Evolutionary conservation across 2,888 invertebrate species (phyloP).

Genomic region (Trissonchulus latispiculum): DNA sequence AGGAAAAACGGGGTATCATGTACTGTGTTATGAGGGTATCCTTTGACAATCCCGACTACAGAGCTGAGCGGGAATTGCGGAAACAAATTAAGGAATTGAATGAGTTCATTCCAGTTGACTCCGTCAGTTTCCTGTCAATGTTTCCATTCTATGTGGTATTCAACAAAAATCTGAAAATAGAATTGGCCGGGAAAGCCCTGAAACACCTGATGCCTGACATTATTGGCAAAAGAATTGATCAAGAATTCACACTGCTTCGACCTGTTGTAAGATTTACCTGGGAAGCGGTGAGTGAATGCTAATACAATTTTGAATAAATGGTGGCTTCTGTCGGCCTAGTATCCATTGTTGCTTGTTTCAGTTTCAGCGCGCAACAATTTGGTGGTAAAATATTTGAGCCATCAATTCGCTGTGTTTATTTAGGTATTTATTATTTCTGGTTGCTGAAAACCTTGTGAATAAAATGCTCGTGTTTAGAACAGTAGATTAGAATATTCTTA

Average conservation of each 20-base stretch:
- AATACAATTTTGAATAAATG: too few relatives aligned
- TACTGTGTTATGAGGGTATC: conserved; percentile 58
- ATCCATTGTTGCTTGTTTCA: too few relatives aligned
- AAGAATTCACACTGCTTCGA: conserved; percentile 64
- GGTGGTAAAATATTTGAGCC: too few relatives aligned
- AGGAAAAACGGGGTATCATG: conserved; percentile 31
- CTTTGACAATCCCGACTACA: conserved; percentile 74
- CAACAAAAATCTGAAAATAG: conserved; percentile 60
- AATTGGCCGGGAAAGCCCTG: conserved; percentile 63
- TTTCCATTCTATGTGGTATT: conserved; percentile 79
- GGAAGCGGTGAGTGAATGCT: conserved; percentile 65
- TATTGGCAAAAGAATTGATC: conserved; percentile 58
- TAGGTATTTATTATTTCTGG: too few relatives aligned
- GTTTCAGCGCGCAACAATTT: too few relatives aligned
- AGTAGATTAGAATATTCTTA: too few relatives aligned
- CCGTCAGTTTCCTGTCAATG: too few relatives aligned
- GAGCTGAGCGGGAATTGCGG: conserved; percentile 29
- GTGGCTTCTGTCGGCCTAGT: too few relatives aligned
- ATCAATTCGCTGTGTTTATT: too few relatives aligned
- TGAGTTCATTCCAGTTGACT: conserved; percentile 34
- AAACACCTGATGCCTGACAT: conserved; percentile 55
- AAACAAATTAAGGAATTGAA: conserved; percentile 29
- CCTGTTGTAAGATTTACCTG: conserved; percentile 73
- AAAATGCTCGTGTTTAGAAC: too few relatives aligned
- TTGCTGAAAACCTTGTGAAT: too few relatives aligned